These are phyloP conservation scores for Orius insidiosus DNA, from an alignment of 1,140 invertebrate species.

Conservation along the genomic window DNA sequence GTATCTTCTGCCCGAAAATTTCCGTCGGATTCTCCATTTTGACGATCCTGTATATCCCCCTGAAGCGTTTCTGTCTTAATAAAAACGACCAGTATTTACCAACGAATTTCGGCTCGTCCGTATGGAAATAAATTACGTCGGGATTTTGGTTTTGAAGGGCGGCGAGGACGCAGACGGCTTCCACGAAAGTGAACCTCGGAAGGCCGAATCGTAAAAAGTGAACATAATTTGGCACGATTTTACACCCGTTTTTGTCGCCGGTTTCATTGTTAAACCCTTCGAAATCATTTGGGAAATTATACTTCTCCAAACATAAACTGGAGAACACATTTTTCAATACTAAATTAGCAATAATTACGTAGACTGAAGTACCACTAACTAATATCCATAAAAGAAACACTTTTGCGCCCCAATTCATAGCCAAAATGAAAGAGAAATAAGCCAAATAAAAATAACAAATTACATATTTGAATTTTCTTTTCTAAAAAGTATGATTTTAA, in stretches of 20 bases:
- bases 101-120: constrained; percentile 11
- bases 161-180: constrained; percentile 15
- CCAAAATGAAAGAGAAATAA: too few relatives aligned
- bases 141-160: constrained; percentile 19
- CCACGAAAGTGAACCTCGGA: constrained; percentile 11
- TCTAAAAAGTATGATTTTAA: too few relatives aligned
- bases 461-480: too few relatives aligned
- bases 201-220: constrained; percentile 17
- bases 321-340: too few relatives aligned
- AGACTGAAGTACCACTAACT: too few relatives aligned
- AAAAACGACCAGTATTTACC: constrained; percentile 19
- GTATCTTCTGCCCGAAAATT: constrained; percentile 22
- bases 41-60: constrained; percentile 11
- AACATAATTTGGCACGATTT: constrained; percentile 20
- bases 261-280: constrained; percentile 19
- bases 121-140: constrained; percentile 19
- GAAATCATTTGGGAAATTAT: constrained; percentile 13
- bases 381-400: too few relatives aligned
- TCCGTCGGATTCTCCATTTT: constrained; percentile 17
- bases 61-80: constrained; percentile 10
- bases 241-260: constrained; percentile 13
- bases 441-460: too few relatives aligned
- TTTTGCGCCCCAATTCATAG: too few relatives aligned
- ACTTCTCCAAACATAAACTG: too few relatives aligned
- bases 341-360: too few relatives aligned